Evolutionary conservation across 1,140 invertebrate genomes (phyloP), one percentile per base, ranked within the genome.

Genomic region (Musca domestica): DNA sequence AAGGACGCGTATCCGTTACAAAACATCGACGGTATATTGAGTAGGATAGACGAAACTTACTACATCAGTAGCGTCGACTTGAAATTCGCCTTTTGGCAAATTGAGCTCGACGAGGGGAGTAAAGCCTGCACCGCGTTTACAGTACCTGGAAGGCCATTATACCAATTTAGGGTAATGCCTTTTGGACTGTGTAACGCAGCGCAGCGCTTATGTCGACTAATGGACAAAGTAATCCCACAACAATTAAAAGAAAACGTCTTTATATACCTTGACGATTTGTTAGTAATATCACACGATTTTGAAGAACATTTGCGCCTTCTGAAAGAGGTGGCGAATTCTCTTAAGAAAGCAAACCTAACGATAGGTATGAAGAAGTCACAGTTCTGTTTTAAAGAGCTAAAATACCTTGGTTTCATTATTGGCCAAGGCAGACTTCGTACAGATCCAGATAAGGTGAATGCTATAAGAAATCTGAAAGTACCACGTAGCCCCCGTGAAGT

Each of bases 101-200:
- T 78, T 15, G 61, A 47, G 6, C 48, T 74, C 19, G 67, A 70
- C 0, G 19, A 56, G 14, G 52, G 67, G 9, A 69, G 64, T n/a
- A 56, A 65, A 51, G 67, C 71, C 2, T 83, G 83, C 63, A 84
- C 83, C 5, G 81, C 76, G 0, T 81, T 83, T 58, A 70, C 71
- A 15, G 70, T 70, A 5, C 69, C 73, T 10, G 34, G 34, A 5
- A 41, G 34, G 10, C 34, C 34, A 5, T 10, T 41, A 12, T 41
- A 41, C 12, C 78, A 52, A 70, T 75, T 9, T 75, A 75, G 22
- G 72, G 69, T 46, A 20, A 22, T 64, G 54, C 27, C 54, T 2
- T 41, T 41, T 10, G 34, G 34, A 10, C 34, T 41, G 6, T 41
- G 34, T 12, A 41, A 41, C 34, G 34, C 34, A 10, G 34, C 34